Conservation (phyloP, 2,888 invertebrate species). For the Ceramica pisi region DNA sequence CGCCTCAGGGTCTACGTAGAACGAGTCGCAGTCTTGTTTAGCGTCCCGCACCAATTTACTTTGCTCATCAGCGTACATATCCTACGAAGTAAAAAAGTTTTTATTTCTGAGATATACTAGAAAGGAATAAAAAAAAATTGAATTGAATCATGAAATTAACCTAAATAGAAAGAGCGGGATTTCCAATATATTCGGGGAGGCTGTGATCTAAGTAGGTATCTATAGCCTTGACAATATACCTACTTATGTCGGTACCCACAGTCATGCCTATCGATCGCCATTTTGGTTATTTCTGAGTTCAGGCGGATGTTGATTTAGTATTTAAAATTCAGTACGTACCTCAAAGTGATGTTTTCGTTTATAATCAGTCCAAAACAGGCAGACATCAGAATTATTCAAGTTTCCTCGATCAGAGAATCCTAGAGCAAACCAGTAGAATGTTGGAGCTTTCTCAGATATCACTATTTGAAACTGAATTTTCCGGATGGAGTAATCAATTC, state of each 20-base stretch:
- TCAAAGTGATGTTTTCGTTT: conserved; percentile 89
- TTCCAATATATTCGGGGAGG: no score
- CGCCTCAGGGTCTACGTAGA: conserved; percentile 90
- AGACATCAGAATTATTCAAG: conserved; percentile 94
- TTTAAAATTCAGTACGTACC: conserved; percentile 67
- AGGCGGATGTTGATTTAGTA: no score
- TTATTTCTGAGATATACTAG: no score
- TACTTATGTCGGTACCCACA: no score
- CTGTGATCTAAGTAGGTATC: no score
- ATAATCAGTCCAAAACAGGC: conserved; percentile 95
- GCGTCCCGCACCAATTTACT: conserved; percentile 93
- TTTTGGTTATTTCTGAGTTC: not conserved
- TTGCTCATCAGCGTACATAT: conserved; percentile 92
- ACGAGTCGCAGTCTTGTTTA: conserved; percentile 94
- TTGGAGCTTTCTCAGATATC: conserved; percentile 84
- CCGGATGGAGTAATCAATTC: conserved; percentile 78
- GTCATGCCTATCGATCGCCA: not conserved
- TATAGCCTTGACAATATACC: no score
- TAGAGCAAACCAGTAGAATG: conserved; percentile 94
- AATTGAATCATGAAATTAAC: not conserved
- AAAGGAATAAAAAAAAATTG: no score
- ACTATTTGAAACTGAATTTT: conserved; percentile 89
- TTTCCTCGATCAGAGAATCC: conserved; percentile 97
- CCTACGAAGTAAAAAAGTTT: conserved; percentile 87
- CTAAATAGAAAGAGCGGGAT: not conserved